Evolutionary conservation across 2,888 invertebrate species (phyloP).

Genomic region (Mamestra brassicae): DNA sequence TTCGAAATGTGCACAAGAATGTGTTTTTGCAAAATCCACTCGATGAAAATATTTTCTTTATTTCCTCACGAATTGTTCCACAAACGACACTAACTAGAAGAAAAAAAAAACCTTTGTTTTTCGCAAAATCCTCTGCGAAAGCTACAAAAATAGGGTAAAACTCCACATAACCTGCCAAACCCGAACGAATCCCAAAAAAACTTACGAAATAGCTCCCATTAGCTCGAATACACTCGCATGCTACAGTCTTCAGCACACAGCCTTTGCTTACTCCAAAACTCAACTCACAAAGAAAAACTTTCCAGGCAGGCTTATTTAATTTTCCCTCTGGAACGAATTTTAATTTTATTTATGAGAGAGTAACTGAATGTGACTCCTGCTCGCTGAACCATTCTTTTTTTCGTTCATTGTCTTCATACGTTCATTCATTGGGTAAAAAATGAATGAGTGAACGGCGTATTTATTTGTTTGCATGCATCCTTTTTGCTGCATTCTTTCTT

Average conservation of each 20-base stretch:
- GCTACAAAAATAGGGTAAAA: not conserved
- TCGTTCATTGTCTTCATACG: constrained; percentile 56
- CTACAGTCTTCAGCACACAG: constrained; percentile 20
- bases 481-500: constrained; percentile 35
- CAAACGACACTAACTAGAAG: not conserved
- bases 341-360: constrained; percentile 60
- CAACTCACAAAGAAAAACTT: constrained; percentile 53
- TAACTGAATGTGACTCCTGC: constrained; percentile 43
- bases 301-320: constrained; percentile 53
- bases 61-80: too few species aligned
- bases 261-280: constrained; percentile 39
- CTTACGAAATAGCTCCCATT: not conserved
- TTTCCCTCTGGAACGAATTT: constrained; percentile 54
- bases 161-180: not conserved
- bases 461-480: constrained; percentile 50
- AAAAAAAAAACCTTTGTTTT: not conserved
- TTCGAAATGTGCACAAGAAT: too few species aligned
- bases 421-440: constrained; percentile 55
- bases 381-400: constrained; percentile 52
- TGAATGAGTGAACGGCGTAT: constrained; percentile 46
- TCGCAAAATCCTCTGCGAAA: not conserved
- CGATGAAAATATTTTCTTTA: too few species aligned
- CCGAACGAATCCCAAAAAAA: not conserved
- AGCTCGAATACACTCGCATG: not conserved
- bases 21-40: too few species aligned